phyloP scores from a whole-genome alignment of 2,113 vertebrate species.

The Saccopteryx bilineata region DNA sequence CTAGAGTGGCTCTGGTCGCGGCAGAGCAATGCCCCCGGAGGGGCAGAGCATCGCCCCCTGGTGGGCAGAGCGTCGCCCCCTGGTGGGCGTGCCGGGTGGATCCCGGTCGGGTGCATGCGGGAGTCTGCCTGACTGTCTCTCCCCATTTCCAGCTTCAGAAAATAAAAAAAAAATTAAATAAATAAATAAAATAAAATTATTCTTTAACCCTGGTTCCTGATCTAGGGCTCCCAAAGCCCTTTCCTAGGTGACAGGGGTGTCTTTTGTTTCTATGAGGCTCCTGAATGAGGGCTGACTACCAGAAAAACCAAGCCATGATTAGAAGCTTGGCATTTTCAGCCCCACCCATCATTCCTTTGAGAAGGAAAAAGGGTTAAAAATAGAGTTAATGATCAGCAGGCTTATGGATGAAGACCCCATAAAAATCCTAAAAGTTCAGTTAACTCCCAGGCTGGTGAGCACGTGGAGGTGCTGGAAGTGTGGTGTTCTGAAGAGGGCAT shows the following conservation, averaged over 20 bases:
- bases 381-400: not conserved
- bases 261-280: not conserved
- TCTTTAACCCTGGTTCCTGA: not conserved
- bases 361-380: not conserved
- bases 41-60: no score
- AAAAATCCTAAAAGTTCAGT: not conserved
- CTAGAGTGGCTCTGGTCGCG: no score
- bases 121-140: no score
- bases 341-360: not conserved
- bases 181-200: not conserved
- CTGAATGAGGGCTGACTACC: not conserved
- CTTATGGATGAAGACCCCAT: not conserved
- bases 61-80: no score
- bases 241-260: not conserved
- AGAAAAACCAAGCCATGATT: not conserved
- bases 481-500: rapidly evolving
- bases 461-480: not conserved
- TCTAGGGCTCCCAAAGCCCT: not conserved
- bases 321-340: not conserved
- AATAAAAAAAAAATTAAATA: no score
- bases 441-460: not conserved
- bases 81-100: no score
- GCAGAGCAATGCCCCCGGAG: no score
- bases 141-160: no score
- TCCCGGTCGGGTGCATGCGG: no score